These are phyloP conservation scores for Mionectes olivaceus DNA, from an alignment of 2,797 vertebrate species.

Conservation along the genomic window DNA sequence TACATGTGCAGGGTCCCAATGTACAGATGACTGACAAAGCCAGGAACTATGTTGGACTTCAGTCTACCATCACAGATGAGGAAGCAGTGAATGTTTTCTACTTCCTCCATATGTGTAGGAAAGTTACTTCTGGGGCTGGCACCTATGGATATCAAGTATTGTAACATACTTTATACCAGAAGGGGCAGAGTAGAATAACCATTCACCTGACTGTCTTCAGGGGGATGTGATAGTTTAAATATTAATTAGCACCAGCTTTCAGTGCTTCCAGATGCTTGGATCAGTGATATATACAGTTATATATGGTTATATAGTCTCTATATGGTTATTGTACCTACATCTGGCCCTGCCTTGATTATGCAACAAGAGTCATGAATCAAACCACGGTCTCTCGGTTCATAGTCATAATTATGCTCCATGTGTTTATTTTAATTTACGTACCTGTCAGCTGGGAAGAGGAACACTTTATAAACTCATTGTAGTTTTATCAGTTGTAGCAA, in stretches of 20 bases:
- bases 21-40: not conserved
- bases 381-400: not conserved
- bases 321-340: not conserved
- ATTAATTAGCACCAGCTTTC: not conserved
- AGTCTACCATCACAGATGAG: not conserved
- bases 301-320: not conserved
- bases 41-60: not conserved
- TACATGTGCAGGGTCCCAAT: fast-evolving
- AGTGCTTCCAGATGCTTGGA: not conserved
- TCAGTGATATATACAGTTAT: not conserved
- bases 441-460: not conserved
- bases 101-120: not conserved
- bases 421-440: conserved; percentile 10
- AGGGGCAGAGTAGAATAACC: not conserved
- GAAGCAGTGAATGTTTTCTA: not conserved
- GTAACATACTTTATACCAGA: not conserved
- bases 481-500: conserved; percentile 14
- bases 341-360: not conserved
- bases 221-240: not conserved
- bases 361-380: not conserved
- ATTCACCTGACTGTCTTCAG: not conserved
- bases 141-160: not conserved
- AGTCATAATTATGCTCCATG: not conserved
- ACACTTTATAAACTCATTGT: not conserved
- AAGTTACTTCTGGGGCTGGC: not conserved